Evolutionary conservation across 2,888 invertebrate species (phyloP).

Genomic region (Andrena minutula): DNA sequence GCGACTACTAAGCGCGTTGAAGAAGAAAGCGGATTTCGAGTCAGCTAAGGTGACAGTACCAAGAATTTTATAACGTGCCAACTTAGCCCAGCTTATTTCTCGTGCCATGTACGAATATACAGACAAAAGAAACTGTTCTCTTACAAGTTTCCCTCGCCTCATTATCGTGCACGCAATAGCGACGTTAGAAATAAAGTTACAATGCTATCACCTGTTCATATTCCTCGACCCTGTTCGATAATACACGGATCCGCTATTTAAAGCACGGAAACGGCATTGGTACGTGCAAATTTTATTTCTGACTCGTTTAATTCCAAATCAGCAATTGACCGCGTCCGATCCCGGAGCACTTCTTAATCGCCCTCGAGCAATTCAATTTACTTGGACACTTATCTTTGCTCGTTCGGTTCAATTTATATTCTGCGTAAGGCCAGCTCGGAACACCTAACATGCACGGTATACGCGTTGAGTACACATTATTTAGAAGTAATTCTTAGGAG

Average conservation of each 20-base stretch:
- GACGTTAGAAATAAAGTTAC: not conserved
- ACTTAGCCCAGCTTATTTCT: slow-evolving; percentile 20
- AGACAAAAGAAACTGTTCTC: not conserved
- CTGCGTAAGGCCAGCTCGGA: not conserved
- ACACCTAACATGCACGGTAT: not conserved
- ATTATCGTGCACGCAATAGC: not conserved
- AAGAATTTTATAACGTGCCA: slow-evolving; percentile 61
- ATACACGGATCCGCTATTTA: not conserved
- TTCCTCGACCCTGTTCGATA: not conserved
- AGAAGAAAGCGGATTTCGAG: not conserved
- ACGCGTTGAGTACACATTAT: not conserved
- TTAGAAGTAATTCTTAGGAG: no score
- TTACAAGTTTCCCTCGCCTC: slow-evolving; percentile 3
- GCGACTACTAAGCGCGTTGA: not conserved
- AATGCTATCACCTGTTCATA: not conserved
- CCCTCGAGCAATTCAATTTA: slow-evolving; percentile 2
- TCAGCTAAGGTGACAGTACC: slow-evolving; percentile 52
- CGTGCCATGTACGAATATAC: not conserved
- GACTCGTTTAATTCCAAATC: not conserved
- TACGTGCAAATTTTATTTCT: not conserved
- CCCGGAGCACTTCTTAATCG: not conserved
- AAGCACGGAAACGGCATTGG: not conserved
- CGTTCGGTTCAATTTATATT: not conserved
- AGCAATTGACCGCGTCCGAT: not conserved
- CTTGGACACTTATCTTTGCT: not conserved